phyloP scores from a whole-genome alignment of 2,797 vertebrate genomes.

The Hippocampus kuda region DNA sequence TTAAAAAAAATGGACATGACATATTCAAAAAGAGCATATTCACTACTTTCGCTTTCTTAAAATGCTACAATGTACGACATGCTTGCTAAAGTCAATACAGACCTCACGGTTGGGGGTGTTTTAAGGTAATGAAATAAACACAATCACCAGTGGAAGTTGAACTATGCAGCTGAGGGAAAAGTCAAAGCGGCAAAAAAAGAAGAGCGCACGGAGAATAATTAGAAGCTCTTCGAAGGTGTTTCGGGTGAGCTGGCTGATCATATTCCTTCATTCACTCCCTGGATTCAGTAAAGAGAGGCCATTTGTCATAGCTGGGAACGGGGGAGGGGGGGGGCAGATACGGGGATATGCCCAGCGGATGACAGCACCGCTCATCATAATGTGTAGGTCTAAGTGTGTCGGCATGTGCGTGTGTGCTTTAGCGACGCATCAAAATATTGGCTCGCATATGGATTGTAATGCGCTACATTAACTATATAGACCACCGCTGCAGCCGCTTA shows the following conservation, averaged over 20 bases:
- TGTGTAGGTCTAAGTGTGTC: constrained; percentile 10
- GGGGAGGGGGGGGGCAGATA: constrained; percentile 1
- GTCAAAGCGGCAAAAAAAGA: constrained; percentile 16
- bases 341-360: constrained; percentile 15
- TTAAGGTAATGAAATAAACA: constrained; percentile 28
- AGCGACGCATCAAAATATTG: not conserved
- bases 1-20: not conserved
- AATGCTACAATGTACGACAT: not conserved
- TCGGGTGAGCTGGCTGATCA: constrained; percentile 29
- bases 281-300: constrained; percentile 1
- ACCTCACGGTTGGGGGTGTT: not conserved
- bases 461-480: constrained; percentile 7
- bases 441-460: constrained; percentile 5
- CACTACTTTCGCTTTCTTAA: not conserved
- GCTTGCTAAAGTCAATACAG: not conserved
- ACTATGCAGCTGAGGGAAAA: constrained; percentile 34
- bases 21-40: not conserved
- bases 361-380: constrained; percentile 32
- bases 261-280: constrained; percentile 33
- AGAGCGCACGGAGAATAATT: constrained; percentile 13
- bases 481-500: not conserved
- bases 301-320: constrained; percentile 26
- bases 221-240: constrained; percentile 7
- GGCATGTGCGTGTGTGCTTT: constrained; percentile 8
- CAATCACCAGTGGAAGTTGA: constrained; percentile 25